Percentiles rank a stretch among this genome's conserved stretches.
phyloP scores from a whole-genome alignment of 2,888 invertebrate genomes.

The Plusia festucae region DNA sequence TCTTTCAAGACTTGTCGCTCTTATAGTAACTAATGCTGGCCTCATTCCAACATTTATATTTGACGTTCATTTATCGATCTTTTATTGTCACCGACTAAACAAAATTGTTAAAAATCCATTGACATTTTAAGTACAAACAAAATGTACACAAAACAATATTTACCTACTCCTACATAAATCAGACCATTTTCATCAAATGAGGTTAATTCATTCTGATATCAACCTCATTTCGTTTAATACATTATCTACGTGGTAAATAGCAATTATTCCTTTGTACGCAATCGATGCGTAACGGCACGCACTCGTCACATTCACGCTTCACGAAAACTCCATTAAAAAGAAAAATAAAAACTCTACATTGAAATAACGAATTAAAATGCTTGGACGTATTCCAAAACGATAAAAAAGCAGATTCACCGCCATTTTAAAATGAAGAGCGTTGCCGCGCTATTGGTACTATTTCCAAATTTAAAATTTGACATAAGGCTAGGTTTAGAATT shows the following conservation, averaged over 20 bases:
- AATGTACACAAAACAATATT: background rate
- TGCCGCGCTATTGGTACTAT: constrained; percentile 2
- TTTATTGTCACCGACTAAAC: background rate
- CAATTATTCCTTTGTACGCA: constrained; percentile 48
- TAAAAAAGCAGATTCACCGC: constrained; percentile 10
- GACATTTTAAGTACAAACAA: background rate
- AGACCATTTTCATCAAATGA: constrained; percentile 33
- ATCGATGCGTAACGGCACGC: constrained; percentile 58
- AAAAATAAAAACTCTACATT: constrained; percentile 40
- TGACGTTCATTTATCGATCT: background rate
- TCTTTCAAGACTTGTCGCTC: background rate
- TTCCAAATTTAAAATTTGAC: constrained; percentile 28
- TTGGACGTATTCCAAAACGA: constrained; percentile 43
- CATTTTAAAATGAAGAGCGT: constrained; percentile 16
- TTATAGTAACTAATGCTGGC: constrained; percentile 18
- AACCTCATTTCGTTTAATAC: constrained; percentile 48
- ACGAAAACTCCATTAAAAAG: constrained; percentile 45
- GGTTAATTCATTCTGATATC: constrained; percentile 42
- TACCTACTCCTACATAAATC: background rate
- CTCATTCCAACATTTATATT: constrained; percentile 16
- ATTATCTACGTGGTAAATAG: constrained; percentile 48
- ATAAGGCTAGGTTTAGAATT: background rate
- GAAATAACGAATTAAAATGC: constrained; percentile 15
- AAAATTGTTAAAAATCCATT: background rate
- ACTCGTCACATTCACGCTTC: constrained; percentile 49